Conservation (phyloP, 1,140 invertebrate genomes). For the Chelonus insularis region DNA sequence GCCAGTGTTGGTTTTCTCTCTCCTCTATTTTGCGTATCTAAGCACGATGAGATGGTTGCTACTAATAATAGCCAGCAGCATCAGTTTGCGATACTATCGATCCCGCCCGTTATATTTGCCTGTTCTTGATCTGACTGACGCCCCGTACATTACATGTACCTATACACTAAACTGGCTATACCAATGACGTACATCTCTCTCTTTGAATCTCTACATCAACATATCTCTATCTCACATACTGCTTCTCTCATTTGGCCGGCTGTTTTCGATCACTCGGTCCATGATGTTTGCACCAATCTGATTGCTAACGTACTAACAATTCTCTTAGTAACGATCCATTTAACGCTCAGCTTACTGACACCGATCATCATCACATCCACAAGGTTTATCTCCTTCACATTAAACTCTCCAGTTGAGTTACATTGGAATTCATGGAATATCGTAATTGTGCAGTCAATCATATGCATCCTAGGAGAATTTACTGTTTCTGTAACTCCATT, state of each 20-base stretch:
- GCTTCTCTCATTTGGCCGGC: constrained; percentile 7
- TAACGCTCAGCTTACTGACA: constrained; percentile 14
- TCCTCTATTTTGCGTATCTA: too few relatives aligned
- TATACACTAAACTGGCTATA: background rate
- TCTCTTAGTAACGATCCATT: constrained; percentile 24
- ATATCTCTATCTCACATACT: background rate
- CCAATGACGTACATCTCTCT: constrained; percentile 7
- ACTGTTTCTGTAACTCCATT: too few relatives aligned
- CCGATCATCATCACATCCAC: constrained; percentile 5
- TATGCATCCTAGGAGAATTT: too few relatives aligned
- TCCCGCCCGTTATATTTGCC: constrained; percentile 26
- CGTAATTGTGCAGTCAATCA: too few relatives aligned
- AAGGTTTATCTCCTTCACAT: constrained; percentile 3
- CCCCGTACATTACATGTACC: background rate
- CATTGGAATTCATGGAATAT: too few relatives aligned
- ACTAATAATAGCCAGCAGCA: constrained; percentile 24
- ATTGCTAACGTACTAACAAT: constrained; percentile 27
- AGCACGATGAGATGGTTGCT: constrained; percentile 14
- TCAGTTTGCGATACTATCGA: constrained; percentile 19
- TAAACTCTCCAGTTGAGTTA: background rate
- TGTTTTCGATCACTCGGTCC: constrained; percentile 25
- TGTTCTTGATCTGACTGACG: constrained; percentile 15
- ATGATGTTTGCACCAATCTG: constrained; percentile 23
- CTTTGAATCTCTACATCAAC: background rate
- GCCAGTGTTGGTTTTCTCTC: background rate